A percentile compares a stretch with the other conserved stretches of the same genome.
Conservation (phyloP, 1,140 invertebrate genomes). For the Lucilia sericata region DNA sequence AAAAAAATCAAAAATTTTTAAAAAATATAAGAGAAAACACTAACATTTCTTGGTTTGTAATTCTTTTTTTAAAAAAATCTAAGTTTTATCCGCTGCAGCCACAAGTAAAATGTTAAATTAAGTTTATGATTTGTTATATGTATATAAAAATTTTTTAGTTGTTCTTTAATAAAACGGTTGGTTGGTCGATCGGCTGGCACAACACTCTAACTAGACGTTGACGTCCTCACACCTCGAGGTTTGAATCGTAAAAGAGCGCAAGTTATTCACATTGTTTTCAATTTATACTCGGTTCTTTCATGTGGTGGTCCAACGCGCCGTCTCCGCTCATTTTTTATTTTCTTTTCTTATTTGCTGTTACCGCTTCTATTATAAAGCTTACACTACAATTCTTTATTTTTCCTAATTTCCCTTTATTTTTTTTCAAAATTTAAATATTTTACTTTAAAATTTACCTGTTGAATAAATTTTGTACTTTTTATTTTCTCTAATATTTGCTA, state of each 20-base stretch:
- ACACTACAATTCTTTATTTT: neutral
- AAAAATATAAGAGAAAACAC: neutral
- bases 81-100: neutral
- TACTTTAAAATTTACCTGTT: constrained; percentile 5
- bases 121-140: neutral
- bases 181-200: neutral
- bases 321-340: neutral
- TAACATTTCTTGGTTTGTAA: neutral
- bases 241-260: constrained; percentile 39
- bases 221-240: constrained; percentile 41
- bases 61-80: neutral
- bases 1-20: neutral
- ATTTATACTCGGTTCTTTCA: constrained; percentile 29
- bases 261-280: constrained; percentile 37
- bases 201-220: constrained; percentile 6
- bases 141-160: neutral
- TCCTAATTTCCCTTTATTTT: neutral
- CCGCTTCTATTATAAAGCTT: neutral
- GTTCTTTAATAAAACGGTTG: neutral
- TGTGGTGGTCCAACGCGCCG: constrained; percentile 18
- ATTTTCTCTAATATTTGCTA: neutral
- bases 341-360: neutral
- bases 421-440: neutral
- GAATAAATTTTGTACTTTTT: neutral
- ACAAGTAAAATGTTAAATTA: neutral